Conservation (phyloP, 2,797 vertebrate genomes). For the Enteromius viviparus region DNA sequence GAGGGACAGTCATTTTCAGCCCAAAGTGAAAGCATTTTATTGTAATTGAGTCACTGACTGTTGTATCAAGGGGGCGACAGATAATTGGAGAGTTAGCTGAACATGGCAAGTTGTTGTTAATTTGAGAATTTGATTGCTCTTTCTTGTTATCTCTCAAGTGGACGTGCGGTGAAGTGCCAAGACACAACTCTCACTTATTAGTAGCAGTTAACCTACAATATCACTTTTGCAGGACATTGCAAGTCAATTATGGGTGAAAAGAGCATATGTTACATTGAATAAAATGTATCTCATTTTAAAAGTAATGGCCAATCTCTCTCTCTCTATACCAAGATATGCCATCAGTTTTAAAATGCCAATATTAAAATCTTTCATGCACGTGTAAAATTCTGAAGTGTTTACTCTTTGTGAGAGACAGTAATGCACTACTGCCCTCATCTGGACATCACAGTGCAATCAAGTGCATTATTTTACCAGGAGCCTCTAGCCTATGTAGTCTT, state of each 20-base stretch:
- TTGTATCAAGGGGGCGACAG: conserved; percentile 68
- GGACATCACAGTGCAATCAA: not conserved
- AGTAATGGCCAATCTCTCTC: not conserved
- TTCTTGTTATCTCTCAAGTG: conserved; percentile 66
- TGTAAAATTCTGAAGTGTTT: not conserved
- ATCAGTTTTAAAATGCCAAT: not conserved
- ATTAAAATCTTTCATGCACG: not conserved
- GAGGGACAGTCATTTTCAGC: conserved; percentile 75
- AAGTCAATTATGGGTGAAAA: conserved; percentile 34
- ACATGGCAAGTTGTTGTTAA: conserved; percentile 72
- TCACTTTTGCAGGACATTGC: conserved; percentile 10
- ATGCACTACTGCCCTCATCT: conserved; percentile 39
- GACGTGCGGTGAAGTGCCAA: conserved; percentile 3
- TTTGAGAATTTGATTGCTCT: conserved; percentile 77
- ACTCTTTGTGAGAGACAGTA: not conserved
- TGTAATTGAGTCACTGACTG: conserved; percentile 69
- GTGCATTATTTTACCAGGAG: not conserved
- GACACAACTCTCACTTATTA: conserved; percentile 45
- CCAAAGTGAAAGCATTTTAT: conserved; percentile 64
- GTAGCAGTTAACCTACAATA: not conserved
- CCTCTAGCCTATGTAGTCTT: not conserved
- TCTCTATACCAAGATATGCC: too few species aligned
- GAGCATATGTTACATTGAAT: not conserved
- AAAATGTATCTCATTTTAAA: not conserved
- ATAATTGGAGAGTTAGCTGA: conserved; percentile 75